These are phyloP conservation scores for Leucophenga montana DNA, from an alignment of 2,888 invertebrate genomes.

Conservation along the genomic window DNA sequence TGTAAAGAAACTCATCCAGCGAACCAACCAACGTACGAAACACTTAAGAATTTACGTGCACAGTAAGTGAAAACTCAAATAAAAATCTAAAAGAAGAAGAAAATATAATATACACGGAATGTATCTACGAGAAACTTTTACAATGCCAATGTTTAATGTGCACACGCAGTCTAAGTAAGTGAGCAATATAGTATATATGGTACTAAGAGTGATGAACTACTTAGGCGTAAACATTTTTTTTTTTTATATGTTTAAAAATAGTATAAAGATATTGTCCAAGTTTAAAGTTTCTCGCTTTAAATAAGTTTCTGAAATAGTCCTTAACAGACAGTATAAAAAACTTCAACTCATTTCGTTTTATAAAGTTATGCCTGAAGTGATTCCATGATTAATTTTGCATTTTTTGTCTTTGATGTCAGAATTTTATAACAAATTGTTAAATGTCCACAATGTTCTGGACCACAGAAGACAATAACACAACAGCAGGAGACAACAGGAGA, in stretches of 20 bases:
- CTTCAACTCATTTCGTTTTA: not conserved
- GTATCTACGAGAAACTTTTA: too few species aligned
- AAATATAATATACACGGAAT: too few species aligned
- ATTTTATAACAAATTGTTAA: not conserved
- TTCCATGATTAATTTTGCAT: slow-evolving; percentile 40
- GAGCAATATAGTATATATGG: not conserved
- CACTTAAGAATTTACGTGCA: slow-evolving; percentile 10
- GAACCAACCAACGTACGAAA: not conserved
- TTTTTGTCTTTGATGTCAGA: slow-evolving; percentile 46
- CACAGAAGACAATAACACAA: not conserved
- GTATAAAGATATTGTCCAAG: slow-evolving; percentile 27
- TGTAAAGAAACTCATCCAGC: not conserved
- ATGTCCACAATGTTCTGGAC: not conserved
- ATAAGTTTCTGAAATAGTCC: slow-evolving; percentile 41
- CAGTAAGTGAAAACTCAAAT: slow-evolving; percentile 51
- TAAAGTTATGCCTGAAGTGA: slow-evolving; percentile 43
- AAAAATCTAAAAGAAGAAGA: slow-evolving; percentile 44
- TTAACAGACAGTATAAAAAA: slow-evolving; percentile 19
- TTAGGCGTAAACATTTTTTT: slow-evolving; percentile 19
- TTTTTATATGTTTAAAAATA: not conserved
- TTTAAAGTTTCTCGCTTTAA: slow-evolving; percentile 20
- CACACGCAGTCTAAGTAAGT: slow-evolving; percentile 27
- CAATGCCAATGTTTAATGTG: slow-evolving; percentile 45
- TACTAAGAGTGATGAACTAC: slow-evolving; percentile 25
- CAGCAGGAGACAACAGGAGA: not conserved